Conservation (phyloP, 1,140 invertebrate genomes). For the Mycetomoellerius zeteki region DNA sequence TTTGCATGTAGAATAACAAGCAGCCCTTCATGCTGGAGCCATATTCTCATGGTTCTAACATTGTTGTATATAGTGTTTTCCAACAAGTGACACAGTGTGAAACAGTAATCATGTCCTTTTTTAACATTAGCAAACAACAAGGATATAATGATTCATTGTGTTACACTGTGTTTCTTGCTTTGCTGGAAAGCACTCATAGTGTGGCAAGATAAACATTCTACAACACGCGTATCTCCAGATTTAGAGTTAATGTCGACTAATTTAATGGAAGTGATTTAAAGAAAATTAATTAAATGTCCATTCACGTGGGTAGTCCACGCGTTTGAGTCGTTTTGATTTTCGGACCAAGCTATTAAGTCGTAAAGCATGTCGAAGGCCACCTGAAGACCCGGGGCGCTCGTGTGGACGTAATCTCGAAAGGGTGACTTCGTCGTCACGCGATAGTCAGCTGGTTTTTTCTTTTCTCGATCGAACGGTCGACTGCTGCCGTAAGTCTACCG, state of each 20-base stretch:
- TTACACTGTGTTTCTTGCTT: too few species aligned
- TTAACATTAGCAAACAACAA: too few species aligned
- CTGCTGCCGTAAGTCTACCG: neutral
- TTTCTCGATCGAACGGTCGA: conserved; percentile 46
- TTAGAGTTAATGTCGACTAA: neutral
- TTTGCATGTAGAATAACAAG: neutral
- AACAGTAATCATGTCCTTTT: too few species aligned
- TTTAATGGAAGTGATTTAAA: neutral
- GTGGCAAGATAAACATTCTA: neutral
- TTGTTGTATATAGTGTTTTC: neutral
- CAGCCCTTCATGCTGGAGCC: neutral
- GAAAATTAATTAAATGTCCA: neutral
- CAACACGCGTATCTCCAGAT: neutral
- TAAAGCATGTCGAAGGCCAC: conserved; percentile 76
- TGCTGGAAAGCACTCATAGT: too few species aligned
- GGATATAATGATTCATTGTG: too few species aligned
- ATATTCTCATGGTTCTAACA: neutral
- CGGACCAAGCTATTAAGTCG: neutral
- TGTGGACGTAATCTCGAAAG: conserved; percentile 41
- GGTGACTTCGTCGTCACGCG: conserved; percentile 67
- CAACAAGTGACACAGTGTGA: too few species aligned
- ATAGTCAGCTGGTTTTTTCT: conserved; percentile 60
- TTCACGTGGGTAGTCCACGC: neutral
- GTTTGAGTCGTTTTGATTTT: neutral
- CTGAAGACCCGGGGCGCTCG: neutral